These are phyloP conservation scores for Phycodurus eques DNA, from an alignment of 2,113 vertebrate genomes.

Conservation along the genomic window DNA sequence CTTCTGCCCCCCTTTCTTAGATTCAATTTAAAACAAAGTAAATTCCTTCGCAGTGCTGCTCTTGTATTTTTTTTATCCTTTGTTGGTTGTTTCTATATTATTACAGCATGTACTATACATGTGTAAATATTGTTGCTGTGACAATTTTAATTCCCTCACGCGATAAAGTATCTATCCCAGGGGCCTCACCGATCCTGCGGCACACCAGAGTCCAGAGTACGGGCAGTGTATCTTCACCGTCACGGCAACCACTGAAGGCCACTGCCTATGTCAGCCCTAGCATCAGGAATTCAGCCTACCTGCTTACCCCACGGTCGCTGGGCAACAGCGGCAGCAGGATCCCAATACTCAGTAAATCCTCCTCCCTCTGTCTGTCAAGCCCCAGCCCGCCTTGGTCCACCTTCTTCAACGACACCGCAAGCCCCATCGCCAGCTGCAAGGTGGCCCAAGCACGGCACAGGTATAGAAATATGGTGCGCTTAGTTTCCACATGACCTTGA, in stretches of 20 bases:
- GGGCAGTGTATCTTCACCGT: constrained; percentile 81
- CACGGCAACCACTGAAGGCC: constrained; percentile 84
- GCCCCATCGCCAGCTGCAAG: constrained; percentile 72
- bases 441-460: constrained; percentile 84
- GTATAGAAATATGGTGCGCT: constrained; percentile 49
- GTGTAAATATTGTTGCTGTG: too few species aligned
- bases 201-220: constrained; percentile 85
- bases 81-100: background rate
- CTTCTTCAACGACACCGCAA: constrained; percentile 47
- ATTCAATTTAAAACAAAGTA: too few species aligned
- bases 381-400: constrained; percentile 80
- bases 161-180: constrained; percentile 49
- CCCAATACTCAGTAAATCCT: constrained; percentile 81
- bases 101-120: too few species aligned
- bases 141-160: background rate
- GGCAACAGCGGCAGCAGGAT: constrained; percentile 66
- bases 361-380: constrained; percentile 48
- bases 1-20: too few species aligned
- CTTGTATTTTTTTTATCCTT: background rate
- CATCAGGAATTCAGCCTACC: constrained; percentile 73
- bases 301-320: constrained; percentile 70
- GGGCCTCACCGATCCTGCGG: constrained; percentile 83
- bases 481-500: background rate
- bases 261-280: constrained; percentile 92
- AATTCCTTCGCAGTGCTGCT: too few species aligned